phyloP scores from a whole-genome alignment of 2,888 invertebrate genomes.

The Nomada lathburiana region DNA sequence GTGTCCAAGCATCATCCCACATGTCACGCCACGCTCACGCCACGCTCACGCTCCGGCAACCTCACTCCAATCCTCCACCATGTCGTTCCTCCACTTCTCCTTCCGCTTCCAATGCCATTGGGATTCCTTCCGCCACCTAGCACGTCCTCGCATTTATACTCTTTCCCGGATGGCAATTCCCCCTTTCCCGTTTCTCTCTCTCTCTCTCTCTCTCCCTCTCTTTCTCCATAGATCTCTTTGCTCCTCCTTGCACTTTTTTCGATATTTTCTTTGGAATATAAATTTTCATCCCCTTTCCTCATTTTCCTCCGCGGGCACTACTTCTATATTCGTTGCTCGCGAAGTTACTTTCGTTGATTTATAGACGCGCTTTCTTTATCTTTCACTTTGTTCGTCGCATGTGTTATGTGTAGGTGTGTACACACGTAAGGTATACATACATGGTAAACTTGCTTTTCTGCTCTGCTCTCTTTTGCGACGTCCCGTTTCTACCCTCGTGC shows the following conservation, averaged over 20 bases:
- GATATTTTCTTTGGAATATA: slow-evolving; percentile 24
- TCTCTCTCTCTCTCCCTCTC: background rate
- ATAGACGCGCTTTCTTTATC: background rate
- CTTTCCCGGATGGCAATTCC: slow-evolving; percentile 33
- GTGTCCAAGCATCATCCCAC: slow-evolving; percentile 69
- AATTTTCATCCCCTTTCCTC: background rate
- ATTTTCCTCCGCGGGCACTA: background rate
- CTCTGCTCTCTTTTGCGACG: slow-evolving; percentile 13
- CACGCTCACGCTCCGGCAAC: slow-evolving; percentile 33
- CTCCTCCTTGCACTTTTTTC: slow-evolving; percentile 1
- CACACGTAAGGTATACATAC: background rate
- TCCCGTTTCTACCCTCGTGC: slow-evolving; percentile 16
- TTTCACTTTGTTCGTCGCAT: background rate
- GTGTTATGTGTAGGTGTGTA: background rate
- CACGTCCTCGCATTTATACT: slow-evolving; percentile 64
- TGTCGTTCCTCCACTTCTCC: slow-evolving; percentile 58
- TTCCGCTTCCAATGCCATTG: slow-evolving; percentile 64
- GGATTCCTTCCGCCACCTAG: slow-evolving; percentile 61
- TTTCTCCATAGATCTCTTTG: background rate
- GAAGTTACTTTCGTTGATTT: background rate
- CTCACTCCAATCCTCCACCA: slow-evolving; percentile 41
- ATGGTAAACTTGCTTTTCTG: slow-evolving; percentile 29
- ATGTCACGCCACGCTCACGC: slow-evolving; percentile 65
- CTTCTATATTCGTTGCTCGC: no score
- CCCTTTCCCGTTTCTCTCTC: slow-evolving; percentile 5